phyloP scores from a whole-genome alignment of 2,888 invertebrate genomes.

The Mechanitis messenoides region DNA sequence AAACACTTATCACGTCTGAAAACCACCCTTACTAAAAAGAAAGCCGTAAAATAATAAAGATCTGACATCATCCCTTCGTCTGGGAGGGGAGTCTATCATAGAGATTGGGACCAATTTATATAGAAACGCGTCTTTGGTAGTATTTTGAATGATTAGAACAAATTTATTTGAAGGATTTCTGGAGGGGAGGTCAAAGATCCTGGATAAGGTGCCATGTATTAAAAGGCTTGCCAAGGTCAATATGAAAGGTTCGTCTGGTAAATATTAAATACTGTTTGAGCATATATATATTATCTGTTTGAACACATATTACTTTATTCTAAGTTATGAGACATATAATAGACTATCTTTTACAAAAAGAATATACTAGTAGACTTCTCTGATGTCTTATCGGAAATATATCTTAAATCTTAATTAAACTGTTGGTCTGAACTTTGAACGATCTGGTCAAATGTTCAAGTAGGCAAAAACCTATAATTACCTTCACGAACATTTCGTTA shows the following conservation, averaged over 20 bases:
- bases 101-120: slow-evolving; percentile 19
- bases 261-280: too few relatives aligned
- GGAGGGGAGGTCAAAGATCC: slow-evolving; percentile 23
- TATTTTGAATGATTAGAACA: slow-evolving; percentile 9
- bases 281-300: too few relatives aligned
- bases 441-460: too few relatives aligned
- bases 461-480: too few relatives aligned
- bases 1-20: slow-evolving; percentile 1
- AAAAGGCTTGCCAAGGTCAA: slow-evolving; percentile 1
- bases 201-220: not conserved
- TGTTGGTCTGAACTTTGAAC: too few relatives aligned
- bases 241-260: not conserved
- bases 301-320: too few relatives aligned
- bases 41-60: slow-evolving; percentile 19
- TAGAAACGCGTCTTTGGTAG: slow-evolving; percentile 15
- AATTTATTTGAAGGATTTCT: slow-evolving; percentile 15
- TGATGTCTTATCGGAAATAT: too few relatives aligned
- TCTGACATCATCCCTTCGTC: slow-evolving; percentile 23
- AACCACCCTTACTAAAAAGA: slow-evolving; percentile 17
- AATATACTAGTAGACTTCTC: too few relatives aligned
- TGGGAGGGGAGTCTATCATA: slow-evolving; percentile 21
- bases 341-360: too few relatives aligned
- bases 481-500: too few relatives aligned
- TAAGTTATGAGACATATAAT: too few relatives aligned
- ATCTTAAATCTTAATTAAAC: too few relatives aligned